Base-by-base conservation (phyloP, 1,140 invertebrate genomes). In the Uloborus diversus region DNA sequence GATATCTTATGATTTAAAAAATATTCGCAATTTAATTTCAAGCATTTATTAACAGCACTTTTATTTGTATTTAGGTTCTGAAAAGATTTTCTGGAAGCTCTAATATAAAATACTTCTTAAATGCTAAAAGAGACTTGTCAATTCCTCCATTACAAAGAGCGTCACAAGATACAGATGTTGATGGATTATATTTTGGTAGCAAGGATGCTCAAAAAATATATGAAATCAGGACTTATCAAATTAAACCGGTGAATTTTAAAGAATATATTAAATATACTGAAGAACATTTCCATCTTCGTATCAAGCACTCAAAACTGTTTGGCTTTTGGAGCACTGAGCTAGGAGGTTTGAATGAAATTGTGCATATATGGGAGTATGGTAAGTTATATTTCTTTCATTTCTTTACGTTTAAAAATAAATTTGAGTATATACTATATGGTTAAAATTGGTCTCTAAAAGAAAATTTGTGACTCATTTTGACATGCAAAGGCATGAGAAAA, bases 341-440 rank as follows among this genome's bases (percentile, higher is more conserved):
- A 9, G 87, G 87, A 33, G 86, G 85, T 4, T 81, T 87, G 3
- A 86, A 86, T 81, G 83, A 87, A 83, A 83, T 86, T 14, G 83
- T 87, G 17, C 87, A 87, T 68, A 84, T 87, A 23, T 87, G 87
- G 87, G 85, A 86, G 83, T 87, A 87, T 81, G 87, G 87, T 87
- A 84, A 71, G 83, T 69, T 27, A 33, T 65, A 56, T n/a, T 27
- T 7, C n/a, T 47, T 47, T 11, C 42, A n/a, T n/a, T n/a, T n/a
- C n/a, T n/a, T n/a, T n/a, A n/a, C n/a, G n/a, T n/a, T n/a, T n/a
- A n/a, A n/a, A n/a, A n/a, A n/a, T n/a, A n/a, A n/a, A n/a, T n/a
- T n/a, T n/a, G n/a, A n/a, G n/a, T 14, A 23, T 57, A 17, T 23
- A 14, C 13, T 14, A 7, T 7, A 23, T 57, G 9, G 9, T 11